Evolutionary conservation across 1,140 invertebrate species (phyloP).

Genomic region (Lordiphosa collinella): DNA sequence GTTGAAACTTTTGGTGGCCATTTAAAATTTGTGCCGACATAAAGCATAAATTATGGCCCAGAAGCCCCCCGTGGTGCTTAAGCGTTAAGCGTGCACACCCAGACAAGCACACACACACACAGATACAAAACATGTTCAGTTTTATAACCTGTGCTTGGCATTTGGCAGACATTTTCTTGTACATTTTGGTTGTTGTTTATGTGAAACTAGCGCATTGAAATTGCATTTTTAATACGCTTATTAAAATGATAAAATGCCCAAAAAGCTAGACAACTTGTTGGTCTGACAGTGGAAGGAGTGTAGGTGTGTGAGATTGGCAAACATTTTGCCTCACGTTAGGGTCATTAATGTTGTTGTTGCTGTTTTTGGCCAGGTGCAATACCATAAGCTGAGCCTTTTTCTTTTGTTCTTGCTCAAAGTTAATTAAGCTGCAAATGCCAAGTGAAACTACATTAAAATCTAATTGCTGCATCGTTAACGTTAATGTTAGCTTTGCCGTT

Average conservation of each 20-base stretch:
- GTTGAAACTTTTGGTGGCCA: conserved; percentile 48
- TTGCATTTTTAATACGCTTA: conserved; percentile 57
- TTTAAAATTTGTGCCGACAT: conserved; percentile 64
- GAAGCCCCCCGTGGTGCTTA: conserved; percentile 8
- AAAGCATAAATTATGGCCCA: conserved; percentile 49
- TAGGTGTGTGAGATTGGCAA: conserved; percentile 12
- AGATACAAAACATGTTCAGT: conserved; percentile 6
- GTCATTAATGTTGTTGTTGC: conserved; percentile 48
- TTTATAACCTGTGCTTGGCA: conserved; percentile 18
- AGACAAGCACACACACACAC: conserved; percentile 2
- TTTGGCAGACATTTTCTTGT: conserved; percentile 25
- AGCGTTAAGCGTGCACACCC: background rate
- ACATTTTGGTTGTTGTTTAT: conserved; percentile 20
- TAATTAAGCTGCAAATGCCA: conserved; percentile 73
- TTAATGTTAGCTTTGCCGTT: conserved; percentile 30
- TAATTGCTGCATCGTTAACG: conserved; percentile 64
- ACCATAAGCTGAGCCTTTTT: conserved; percentile 30
- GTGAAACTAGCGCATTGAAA: conserved; percentile 54
- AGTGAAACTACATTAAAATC: conserved; percentile 60
- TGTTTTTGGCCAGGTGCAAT: conserved; percentile 29
- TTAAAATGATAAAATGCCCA: conserved; percentile 52
- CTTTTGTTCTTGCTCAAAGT: conserved; percentile 25
- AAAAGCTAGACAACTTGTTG: conserved; percentile 21
- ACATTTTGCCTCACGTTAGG: conserved; percentile 44
- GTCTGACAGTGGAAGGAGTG: background rate